Evolutionary conservation across 2,797 vertebrate genomes (phyloP).

Genomic region (Peromyscus attwateri): DNA sequence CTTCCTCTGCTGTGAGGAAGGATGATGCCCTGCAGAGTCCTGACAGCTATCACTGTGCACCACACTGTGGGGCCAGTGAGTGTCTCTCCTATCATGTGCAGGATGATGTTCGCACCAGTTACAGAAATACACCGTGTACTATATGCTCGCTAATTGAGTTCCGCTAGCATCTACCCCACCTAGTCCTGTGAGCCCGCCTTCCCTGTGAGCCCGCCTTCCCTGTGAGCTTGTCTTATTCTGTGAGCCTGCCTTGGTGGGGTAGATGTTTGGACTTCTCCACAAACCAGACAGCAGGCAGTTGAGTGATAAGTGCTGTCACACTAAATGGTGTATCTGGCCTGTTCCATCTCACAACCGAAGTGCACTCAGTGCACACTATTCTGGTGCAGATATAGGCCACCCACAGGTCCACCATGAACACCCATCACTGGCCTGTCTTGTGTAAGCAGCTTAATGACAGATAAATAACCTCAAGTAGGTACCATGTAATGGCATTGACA

Average conservation of each 20-base stretch:
- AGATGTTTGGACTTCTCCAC: neutral
- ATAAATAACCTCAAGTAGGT: neutral
- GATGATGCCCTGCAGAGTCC: neutral
- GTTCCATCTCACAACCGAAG: neutral
- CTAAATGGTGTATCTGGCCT: neutral
- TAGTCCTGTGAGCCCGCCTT: too few relatives aligned
- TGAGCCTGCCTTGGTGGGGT: neutral
- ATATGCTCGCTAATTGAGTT: neutral
- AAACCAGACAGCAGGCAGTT: neutral
- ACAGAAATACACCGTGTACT: neutral
- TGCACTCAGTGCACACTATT: too few relatives aligned
- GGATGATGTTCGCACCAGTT: neutral
- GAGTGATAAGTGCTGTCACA: neutral
- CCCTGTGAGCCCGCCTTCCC: too few relatives aligned
- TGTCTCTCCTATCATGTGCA: neutral
- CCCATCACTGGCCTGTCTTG: neutral
- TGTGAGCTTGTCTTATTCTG: neutral
- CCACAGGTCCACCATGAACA: neutral
- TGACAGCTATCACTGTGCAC: neutral
- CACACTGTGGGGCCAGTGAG: neutral
- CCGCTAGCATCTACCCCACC: neutral
- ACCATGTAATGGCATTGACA: fast-evolving
- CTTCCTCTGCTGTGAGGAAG: neutral
- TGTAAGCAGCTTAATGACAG: neutral
- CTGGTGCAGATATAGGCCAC: neutral